Evolutionary conservation across 1,140 invertebrate genomes (phyloP).

Genomic region (Drosophila sechellia): DNA sequence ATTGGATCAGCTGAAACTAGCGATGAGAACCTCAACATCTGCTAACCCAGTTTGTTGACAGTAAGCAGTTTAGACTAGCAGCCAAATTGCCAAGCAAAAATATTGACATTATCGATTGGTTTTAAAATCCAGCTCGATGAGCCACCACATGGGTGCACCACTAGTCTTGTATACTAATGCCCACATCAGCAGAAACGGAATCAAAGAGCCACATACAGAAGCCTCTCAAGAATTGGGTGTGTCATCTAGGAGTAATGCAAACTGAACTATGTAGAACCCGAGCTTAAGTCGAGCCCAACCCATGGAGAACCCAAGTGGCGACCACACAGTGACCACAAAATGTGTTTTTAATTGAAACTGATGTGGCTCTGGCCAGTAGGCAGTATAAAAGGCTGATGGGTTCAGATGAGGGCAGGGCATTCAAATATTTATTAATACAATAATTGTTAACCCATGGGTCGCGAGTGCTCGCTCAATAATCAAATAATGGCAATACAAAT

Average conservation of each 20-base stretch:
- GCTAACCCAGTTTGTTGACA: constrained; percentile 42
- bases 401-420: constrained; percentile 71
- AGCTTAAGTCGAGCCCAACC: constrained; percentile 18
- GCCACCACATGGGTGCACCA: constrained; percentile 5
- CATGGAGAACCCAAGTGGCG: constrained; percentile 18
- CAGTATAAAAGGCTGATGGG: constrained; percentile 27
- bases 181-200: constrained; percentile 5
- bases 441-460: constrained; percentile 68
- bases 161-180: neutral
- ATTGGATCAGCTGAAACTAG: neutral
- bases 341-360: constrained; percentile 79
- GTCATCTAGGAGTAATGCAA: constrained; percentile 41
- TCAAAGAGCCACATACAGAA: constrained; percentile 20
- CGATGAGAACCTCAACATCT: constrained; percentile 2
- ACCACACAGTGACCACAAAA: constrained; percentile 74
- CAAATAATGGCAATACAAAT: constrained; percentile 69
- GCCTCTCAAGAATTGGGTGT: constrained; percentile 57
- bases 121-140: constrained; percentile 24
- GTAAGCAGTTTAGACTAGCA: constrained; percentile 35
- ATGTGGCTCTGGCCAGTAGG: constrained; percentile 47
- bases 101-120: constrained; percentile 48
- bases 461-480: constrained; percentile 48
- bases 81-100: constrained; percentile 10
- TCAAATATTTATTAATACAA: constrained; percentile 80
- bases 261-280: neutral